phyloP scores from a whole-genome alignment of 1,140 invertebrate species.

The Microvelia longipes region DNA sequence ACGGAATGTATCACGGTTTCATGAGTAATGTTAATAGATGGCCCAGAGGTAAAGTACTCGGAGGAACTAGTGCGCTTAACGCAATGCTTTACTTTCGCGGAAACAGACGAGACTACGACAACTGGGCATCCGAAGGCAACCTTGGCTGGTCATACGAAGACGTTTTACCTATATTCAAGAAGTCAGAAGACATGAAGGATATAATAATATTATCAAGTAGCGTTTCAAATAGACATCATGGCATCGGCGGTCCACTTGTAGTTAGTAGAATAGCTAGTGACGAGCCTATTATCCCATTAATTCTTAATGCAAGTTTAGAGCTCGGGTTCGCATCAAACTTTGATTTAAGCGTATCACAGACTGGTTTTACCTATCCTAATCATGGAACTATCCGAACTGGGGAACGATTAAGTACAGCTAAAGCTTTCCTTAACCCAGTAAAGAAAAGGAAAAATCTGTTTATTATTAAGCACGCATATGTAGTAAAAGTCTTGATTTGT shows the following conservation, averaged over 20 bases:
- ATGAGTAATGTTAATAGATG: slow-evolving; percentile 41
- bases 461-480: slow-evolving; percentile 43
- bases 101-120: slow-evolving; percentile 45
- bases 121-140: slow-evolving; percentile 47
- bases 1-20: slow-evolving; percentile 39
- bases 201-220: slow-evolving; percentile 31
- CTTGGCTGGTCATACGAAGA: slow-evolving; percentile 46
- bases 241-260: slow-evolving; percentile 37
- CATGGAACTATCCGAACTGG: slow-evolving; percentile 31
- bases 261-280: slow-evolving; percentile 33
- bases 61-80: slow-evolving; percentile 64
- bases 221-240: slow-evolving; percentile 29
- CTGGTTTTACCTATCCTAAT: slow-evolving; percentile 5
- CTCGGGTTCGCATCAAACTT: slow-evolving; percentile 2
- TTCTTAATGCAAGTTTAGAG: slow-evolving; percentile 31
- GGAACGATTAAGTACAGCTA: slow-evolving; percentile 14
- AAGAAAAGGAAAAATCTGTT: slow-evolving; percentile 45
- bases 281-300: slow-evolving; percentile 27
- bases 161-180: slow-evolving; percentile 41
- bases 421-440: slow-evolving; percentile 52
- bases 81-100: slow-evolving; percentile 52
- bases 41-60: slow-evolving; percentile 57
- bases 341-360: slow-evolving; percentile 1
- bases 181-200: slow-evolving; percentile 35
- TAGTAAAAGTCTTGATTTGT: slow-evolving; percentile 27